phyloP scores from a whole-genome alignment of 92 coral and sea anemone genomes.

The Ricordea florida region DNA sequence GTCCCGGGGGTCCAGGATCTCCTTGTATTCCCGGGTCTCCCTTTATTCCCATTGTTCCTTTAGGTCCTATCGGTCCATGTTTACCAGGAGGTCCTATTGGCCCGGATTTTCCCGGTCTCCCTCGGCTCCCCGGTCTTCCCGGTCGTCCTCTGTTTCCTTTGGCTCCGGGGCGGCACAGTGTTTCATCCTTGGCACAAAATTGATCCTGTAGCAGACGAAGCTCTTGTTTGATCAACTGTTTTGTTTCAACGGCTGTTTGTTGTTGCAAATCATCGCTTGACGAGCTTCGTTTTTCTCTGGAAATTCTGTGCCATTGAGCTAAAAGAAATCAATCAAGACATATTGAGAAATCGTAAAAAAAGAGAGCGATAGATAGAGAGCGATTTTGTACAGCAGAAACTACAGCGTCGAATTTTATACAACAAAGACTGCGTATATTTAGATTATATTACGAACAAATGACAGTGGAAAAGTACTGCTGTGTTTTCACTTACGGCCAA shows the following conservation, averaged over 20 bases:
- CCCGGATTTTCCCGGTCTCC: conserved; percentile 45
- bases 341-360: too few relatives aligned
- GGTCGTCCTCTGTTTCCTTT: conserved; percentile 44
- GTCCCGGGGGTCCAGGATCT: conserved; percentile 53
- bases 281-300: too few relatives aligned
- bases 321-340: too few relatives aligned
- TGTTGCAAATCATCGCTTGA: too few relatives aligned
- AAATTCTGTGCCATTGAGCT: too few relatives aligned
- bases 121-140: conserved; percentile 42
- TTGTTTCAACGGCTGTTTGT: not conserved
- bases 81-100: conserved; percentile 56
- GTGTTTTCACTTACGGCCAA: too few relatives aligned
- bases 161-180: conserved; percentile 44
- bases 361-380: too few relatives aligned
- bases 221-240: conserved; percentile 29
- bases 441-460: too few relatives aligned
- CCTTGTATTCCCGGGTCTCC: conserved; percentile 45
- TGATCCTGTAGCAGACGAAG: conserved; percentile 28
- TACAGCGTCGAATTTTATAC: too few relatives aligned
- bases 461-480: too few relatives aligned
- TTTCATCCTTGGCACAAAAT: conserved; percentile 45
- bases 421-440: too few relatives aligned
- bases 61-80: conserved; percentile 53
- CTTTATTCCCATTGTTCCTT: conserved; percentile 34
- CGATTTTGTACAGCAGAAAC: too few relatives aligned